Percentiles rank a stretch among this genome's conserved stretches.
Conservation (phyloP, 2,797 vertebrate species). For the Huso huso region DNA sequence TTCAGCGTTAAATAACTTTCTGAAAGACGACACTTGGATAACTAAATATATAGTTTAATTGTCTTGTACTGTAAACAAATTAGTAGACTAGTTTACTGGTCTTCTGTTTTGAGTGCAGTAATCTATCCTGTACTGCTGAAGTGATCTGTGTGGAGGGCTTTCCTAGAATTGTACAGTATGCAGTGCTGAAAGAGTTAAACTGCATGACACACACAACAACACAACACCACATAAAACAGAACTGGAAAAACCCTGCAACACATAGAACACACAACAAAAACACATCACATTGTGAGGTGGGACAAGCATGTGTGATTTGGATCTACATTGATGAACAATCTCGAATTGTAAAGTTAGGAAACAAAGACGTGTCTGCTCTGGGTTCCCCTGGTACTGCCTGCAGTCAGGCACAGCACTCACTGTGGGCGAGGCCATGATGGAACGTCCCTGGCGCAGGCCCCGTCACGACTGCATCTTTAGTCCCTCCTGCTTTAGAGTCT, state of each 20-base stretch:
- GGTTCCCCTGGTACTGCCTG: no score
- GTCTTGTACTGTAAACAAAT: no score
- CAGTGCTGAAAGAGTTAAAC: neutral
- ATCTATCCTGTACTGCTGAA: no score
- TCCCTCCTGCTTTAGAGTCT: constrained; percentile 60
- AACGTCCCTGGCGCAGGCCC: constrained; percentile 69
- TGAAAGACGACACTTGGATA: no score
- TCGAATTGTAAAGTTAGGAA: neutral
- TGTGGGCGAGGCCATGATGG: constrained; percentile 64
- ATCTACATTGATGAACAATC: neutral
- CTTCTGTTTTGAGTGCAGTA: no score
- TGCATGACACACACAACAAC: no score
- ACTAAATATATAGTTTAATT: no score
- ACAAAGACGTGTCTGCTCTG: neutral
- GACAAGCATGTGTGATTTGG: neutral
- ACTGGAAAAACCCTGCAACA: neutral
- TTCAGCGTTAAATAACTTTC: no score
- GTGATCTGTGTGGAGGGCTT: no score
- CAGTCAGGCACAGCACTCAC: constrained; percentile 45
- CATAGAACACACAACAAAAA: neutral
- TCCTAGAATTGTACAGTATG: no score
- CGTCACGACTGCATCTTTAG: constrained; percentile 67
- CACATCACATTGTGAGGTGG: neutral
- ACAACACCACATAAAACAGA: no score
- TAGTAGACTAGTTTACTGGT: no score